Percentiles rank a stretch among this genome's conserved stretches.
Conservation (phyloP, 2,113 vertebrate species). For the Nettapus auritus region DNA sequence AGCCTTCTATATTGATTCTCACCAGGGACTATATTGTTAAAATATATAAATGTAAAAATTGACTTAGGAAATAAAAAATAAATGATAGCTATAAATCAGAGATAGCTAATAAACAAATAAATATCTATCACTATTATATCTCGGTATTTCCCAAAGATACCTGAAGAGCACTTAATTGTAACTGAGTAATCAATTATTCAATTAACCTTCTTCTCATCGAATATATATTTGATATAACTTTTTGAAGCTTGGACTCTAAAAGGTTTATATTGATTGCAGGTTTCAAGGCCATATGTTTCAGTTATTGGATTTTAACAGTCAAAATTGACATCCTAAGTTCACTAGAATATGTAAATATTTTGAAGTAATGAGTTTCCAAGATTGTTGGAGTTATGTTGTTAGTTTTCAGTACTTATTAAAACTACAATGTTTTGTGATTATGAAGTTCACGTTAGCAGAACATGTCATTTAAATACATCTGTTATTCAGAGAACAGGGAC, state of each 20-base stretch:
- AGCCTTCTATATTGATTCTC: slow-evolving; percentile 17
- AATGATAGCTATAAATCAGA: slow-evolving; percentile 59
- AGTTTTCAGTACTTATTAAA: slow-evolving; percentile 53
- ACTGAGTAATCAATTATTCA: slow-evolving; percentile 81
- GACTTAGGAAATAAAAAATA: slow-evolving; percentile 66
- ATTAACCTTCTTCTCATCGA: slow-evolving; percentile 80
- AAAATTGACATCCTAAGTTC: slow-evolving; percentile 65
- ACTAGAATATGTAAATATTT: slow-evolving; percentile 71
- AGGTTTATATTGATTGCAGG: slow-evolving; percentile 79
- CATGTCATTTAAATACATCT: background rate
- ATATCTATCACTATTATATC: slow-evolving; percentile 72
- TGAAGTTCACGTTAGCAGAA: slow-evolving; percentile 15
- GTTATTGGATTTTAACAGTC: slow-evolving; percentile 71
- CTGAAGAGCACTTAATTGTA: slow-evolving; percentile 79
- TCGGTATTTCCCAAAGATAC: slow-evolving; percentile 73
- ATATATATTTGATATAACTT: slow-evolving; percentile 80
- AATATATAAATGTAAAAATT: slow-evolving; percentile 67
- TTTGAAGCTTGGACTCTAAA: slow-evolving; percentile 77
- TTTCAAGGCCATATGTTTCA: slow-evolving; percentile 75
- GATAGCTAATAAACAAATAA: slow-evolving; percentile 73
- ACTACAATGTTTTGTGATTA: slow-evolving; percentile 7
- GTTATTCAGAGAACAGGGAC: background rate
- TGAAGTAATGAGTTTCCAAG: slow-evolving; percentile 52
- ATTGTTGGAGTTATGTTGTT: background rate
- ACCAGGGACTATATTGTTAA: slow-evolving; percentile 8